A percentile compares a stretch with the other conserved stretches of the same genome.
Conservation (phyloP, 2,113 vertebrate species). For the Syngnathoides biaculeatus region DNA sequence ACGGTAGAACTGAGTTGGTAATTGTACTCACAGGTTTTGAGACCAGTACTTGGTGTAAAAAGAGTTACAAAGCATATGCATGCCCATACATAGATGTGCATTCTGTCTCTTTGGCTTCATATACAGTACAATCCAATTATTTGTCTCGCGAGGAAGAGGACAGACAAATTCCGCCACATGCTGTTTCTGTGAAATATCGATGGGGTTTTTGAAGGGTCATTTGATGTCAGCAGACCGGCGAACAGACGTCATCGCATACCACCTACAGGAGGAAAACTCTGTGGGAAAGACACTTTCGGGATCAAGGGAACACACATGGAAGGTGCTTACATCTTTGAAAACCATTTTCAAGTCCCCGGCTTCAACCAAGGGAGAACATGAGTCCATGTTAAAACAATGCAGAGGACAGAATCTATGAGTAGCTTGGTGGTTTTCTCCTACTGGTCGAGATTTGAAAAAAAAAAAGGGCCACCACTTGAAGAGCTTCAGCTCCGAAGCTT, state of each 20-base stretch:
- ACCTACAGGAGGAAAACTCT: slow-evolving; percentile 35
- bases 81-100: neutral
- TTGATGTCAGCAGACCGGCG: slow-evolving; percentile 39
- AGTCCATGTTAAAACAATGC: neutral
- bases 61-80: slow-evolving; percentile 1
- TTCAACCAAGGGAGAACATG: neutral
- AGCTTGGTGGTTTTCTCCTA: neutral
- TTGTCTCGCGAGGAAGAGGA: neutral
- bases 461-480: neutral
- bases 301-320: slow-evolving; percentile 39
- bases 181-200: slow-evolving; percentile 5
- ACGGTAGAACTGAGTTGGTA: slow-evolving; percentile 23
- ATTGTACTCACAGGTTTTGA: slow-evolving; percentile 9
- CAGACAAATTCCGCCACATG: neutral
- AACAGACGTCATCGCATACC: slow-evolving; percentile 29
- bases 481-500: neutral
- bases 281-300: slow-evolving; percentile 4
- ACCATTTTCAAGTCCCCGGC: slow-evolving; percentile 14
- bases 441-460: neutral
- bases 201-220: slow-evolving; percentile 25
- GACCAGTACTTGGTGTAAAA: slow-evolving; percentile 16
- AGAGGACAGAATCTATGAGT: neutral
- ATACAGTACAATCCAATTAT: neutral
- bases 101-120: neutral
- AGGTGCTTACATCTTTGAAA: slow-evolving; percentile 21